phyloP scores from a whole-genome alignment of 2,113 vertebrate species.

The Chionomys nivalis region DNA sequence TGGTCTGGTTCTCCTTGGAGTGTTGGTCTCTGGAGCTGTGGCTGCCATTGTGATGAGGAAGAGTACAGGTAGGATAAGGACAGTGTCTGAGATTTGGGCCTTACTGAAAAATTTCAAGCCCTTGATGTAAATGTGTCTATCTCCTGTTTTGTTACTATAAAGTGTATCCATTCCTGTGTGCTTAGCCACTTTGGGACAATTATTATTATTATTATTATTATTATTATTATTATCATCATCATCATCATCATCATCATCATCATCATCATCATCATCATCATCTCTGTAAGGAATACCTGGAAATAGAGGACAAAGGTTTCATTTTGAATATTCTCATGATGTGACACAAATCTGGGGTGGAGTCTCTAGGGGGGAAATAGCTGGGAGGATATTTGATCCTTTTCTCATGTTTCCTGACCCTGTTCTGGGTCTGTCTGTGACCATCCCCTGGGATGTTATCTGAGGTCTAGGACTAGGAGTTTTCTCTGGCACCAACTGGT shows the following conservation, averaged over 20 bases:
- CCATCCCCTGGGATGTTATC: too few relatives aligned
- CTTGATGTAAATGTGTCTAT: neutral
- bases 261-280: rapidly evolving
- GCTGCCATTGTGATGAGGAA: neutral
- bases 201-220: too few relatives aligned
- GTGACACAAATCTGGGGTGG: too few relatives aligned
- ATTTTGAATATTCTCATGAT: neutral
- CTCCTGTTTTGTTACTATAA: neutral
- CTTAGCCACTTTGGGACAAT: neutral
- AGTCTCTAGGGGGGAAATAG: too few relatives aligned
- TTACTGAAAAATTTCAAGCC: neutral
- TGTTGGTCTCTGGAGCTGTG: neutral
- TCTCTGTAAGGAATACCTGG: neutral
- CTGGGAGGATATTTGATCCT: neutral
- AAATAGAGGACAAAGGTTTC: neutral
- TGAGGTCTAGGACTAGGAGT: too few relatives aligned
- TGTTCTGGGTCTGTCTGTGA: neutral
- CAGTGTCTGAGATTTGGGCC: neutral
- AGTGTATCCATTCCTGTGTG: neutral
- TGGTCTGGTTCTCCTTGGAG: neutral
- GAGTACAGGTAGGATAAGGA: neutral
- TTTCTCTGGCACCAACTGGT: too few relatives aligned
- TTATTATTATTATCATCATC: too few relatives aligned
- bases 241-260: too few relatives aligned
- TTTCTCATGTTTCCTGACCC: neutral